Evolutionary conservation across 1,140 invertebrate genomes (phyloP).

Genomic region (Scaptomyza pallida): DNA sequence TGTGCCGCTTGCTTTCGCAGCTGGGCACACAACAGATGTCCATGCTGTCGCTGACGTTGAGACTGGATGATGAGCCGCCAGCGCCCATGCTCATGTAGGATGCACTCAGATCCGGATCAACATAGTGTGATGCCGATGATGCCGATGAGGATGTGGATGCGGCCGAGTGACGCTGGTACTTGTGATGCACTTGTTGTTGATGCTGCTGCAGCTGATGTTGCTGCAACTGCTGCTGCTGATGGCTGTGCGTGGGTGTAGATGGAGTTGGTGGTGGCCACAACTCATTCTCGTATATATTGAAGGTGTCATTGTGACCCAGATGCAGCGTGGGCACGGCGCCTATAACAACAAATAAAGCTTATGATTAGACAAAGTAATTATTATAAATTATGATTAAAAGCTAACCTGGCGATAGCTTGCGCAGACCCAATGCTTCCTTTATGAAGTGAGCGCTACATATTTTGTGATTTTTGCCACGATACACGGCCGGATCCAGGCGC

Average conservation of each 20-base stretch:
- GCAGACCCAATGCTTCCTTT: conserved; percentile 72
- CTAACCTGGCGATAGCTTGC: conserved; percentile 74
- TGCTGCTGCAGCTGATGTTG: conserved; percentile 38
- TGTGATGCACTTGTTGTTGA: conserved; percentile 46
- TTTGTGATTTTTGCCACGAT: conserved; percentile 81
- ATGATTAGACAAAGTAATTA: neutral
- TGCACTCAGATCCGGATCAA: conserved; percentile 54
- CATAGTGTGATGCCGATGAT: conserved; percentile 66
- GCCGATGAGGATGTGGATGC: conserved; percentile 70
- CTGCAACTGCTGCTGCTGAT: conserved; percentile 31
- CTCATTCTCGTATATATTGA: conserved; percentile 81
- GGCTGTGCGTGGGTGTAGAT: conserved; percentile 23
- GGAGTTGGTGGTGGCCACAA: conserved; percentile 70
- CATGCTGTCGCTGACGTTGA: conserved; percentile 67
- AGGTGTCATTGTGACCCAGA: conserved; percentile 76
- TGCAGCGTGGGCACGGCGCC: conserved; percentile 78
- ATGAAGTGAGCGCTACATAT: conserved; percentile 81
- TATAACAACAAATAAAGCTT: conserved; percentile 3
- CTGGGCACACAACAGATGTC: conserved; percentile 76
- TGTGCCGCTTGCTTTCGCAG: conserved; percentile 76
- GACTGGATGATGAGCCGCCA: conserved; percentile 25
- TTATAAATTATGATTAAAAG: neutral
- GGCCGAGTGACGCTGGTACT: conserved; percentile 67
- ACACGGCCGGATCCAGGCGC: conserved; percentile 70
- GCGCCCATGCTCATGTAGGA: conserved; percentile 53